Conservation (phyloP, 1,140 invertebrate genomes). For the Popillia japonica region DNA sequence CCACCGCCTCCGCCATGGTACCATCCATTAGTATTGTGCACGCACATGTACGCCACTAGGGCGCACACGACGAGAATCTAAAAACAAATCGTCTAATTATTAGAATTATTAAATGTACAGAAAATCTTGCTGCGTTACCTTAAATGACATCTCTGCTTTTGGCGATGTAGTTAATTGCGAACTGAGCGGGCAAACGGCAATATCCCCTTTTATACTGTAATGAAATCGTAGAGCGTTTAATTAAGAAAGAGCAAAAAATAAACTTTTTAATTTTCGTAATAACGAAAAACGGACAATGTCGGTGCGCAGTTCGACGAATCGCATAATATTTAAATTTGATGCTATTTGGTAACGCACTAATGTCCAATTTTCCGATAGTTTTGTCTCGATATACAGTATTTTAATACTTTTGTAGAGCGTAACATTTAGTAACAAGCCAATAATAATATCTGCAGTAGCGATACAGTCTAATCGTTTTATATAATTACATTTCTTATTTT, state of each 20-base stretch:
- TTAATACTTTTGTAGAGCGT: conserved; percentile 14
- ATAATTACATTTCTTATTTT: not conserved
- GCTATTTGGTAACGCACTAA: not conserved
- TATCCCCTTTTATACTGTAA: not conserved
- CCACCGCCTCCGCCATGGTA: conserved; percentile 37
- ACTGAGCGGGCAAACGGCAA: not conserved
- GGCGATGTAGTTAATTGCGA: not conserved
- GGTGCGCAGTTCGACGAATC: not conserved
- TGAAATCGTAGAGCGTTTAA: conserved; percentile 15
- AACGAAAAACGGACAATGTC: not conserved
- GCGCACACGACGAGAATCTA: not conserved
- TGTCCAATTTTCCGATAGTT: not conserved
- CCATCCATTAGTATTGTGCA: conserved; percentile 1
- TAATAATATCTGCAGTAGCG: not conserved
- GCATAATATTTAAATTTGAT: not conserved
- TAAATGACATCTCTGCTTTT: conserved; percentile 19
- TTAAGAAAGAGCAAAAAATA: not conserved
- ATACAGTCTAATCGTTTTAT: not conserved
- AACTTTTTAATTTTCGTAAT: conserved; percentile 20
- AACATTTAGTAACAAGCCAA: not conserved
- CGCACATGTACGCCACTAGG: conserved; percentile 2
- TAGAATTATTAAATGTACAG: not conserved
- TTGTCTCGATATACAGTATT: not conserved
- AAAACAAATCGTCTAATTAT: not conserved
- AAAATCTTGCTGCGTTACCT: not conserved